Conservation (phyloP, 2,888 invertebrate species). For the Amphimallon solstitiale region DNA sequence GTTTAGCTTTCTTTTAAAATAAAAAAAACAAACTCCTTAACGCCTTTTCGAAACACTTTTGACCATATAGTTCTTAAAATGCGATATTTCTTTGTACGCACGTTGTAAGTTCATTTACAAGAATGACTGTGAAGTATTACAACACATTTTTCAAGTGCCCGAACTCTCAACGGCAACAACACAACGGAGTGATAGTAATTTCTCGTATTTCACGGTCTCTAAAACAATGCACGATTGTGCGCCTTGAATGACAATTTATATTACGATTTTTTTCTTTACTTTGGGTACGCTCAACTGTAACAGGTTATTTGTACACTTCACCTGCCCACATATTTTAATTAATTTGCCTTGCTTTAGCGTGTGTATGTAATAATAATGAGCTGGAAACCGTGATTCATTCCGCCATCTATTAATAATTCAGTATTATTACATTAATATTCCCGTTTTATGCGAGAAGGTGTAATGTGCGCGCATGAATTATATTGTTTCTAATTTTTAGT, state of each 20-base stretch:
- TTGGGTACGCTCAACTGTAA: slow-evolving; percentile 37
- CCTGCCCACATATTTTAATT: slow-evolving; percentile 44
- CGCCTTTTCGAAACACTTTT: not conserved
- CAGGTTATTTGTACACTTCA: slow-evolving; percentile 47
- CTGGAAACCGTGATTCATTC: not conserved
- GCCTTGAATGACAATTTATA: slow-evolving; percentile 41
- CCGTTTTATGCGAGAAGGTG: not conserved
- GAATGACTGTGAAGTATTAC: slow-evolving; percentile 43
- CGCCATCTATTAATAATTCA: no score
- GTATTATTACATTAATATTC: not conserved
- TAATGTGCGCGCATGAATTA: not conserved
- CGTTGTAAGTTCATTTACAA: slow-evolving; percentile 40
- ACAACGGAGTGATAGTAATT: slow-evolving; percentile 36
- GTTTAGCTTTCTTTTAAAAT: not conserved
- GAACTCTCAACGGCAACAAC: slow-evolving; percentile 12
- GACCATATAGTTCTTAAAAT: slow-evolving; percentile 11
- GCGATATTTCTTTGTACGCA: slow-evolving; percentile 21
- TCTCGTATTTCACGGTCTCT: slow-evolving; percentile 37
- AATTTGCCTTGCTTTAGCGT: slow-evolving; percentile 42
- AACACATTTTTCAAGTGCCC: slow-evolving; percentile 32
- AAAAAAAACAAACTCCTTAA: no score
- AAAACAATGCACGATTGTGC: slow-evolving; percentile 39
- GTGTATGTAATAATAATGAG: no score
- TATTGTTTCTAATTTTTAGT: no score
- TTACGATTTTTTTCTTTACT: slow-evolving; percentile 33